Base-by-base conservation (phyloP, 2,797 vertebrate species). In the Coracias cyanogaster region DNA sequence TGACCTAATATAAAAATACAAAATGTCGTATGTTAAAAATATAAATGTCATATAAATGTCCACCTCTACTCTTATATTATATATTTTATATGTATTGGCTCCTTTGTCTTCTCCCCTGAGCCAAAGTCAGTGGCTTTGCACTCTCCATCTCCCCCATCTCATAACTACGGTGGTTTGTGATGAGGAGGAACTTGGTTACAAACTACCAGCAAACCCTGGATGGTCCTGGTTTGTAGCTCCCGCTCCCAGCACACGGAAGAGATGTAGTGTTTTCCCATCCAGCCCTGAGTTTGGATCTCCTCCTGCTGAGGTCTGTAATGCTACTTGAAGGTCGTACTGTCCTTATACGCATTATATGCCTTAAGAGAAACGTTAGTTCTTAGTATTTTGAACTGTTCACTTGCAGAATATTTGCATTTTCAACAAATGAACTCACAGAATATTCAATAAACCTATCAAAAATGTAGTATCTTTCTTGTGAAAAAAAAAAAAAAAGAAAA, bases 121-220 rank as follows among this genome's bases (percentile, higher is more conserved):
- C 83, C 80, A 70, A 96, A 97, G 28, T 18, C 19, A 94, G 92
- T 79, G 76, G 94, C 96, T 84, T 97, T 83, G 95, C 70, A 94
- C 96, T 67, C 89, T 79, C 86, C 51, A 48, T 54, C 78, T 74
- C 90, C 79, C 86, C 28, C 37, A 28, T 90, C 48, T 92, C 85
- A 41, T 90, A 45, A 79, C 96, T 95, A 90, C 35, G 54, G 94
- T 69, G 97, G 90, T 74, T 78, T 45, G 82, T 55, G 65, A 64
- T 13, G 26, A 79, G 86, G 78, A 70, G 48, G 67, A 89, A 28
- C 51, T 70, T 24, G 13, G 21, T 58, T 37, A 39, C 7, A 37
- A 93, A 55, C 81, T 66, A 77, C 60, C 41, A 13, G 84, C 79
- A 61, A 72, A 41, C 15, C 60, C 66, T 45, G 3, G 74, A 14